Base-by-base conservation (phyloP, 2,888 invertebrate genomes). In the Helicoverpa assulta region DNA sequence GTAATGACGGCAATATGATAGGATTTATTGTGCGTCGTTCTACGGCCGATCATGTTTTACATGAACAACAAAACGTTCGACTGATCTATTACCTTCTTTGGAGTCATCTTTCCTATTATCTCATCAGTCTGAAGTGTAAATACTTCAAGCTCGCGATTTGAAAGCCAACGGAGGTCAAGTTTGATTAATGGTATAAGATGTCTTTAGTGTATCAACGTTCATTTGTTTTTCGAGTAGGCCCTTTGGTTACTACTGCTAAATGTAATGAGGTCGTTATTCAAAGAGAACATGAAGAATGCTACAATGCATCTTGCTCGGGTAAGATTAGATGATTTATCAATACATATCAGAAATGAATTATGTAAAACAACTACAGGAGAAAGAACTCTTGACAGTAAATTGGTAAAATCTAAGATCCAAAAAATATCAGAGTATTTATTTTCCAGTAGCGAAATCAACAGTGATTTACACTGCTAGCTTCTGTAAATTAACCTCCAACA, bases 101-200 rank as follows among this genome's bases (percentile, higher is more conserved):
- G 57, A 54, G 7, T 29, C 53, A 74, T 43, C 76, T 81, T 79
- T 74, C 73, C 66, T 74, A 80, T 82, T 82, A 80, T 77, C 73
- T 67, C 75, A 77, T 78, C 75, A 70, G 29, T 73, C 57, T 68
- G 71, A 75, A 70, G 68, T 70, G 67, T 75, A 80, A 82, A 82
- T 78, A 76, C 64, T 74, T 72, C 67, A 77, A 75, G 64, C 62
- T 62, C 70, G 75, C 75, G 69, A 72, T 82, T 78, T 72, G 76
- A 78, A 83, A 76, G 61, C 51, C 58, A 59, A 69, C 62, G 16
- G 66, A 71, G 84, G 84, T 88, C 85, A 86, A 80, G 75, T 84
- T 87, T 88, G 88, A 89, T 89, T 85, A 86, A 90, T 89, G 86
- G 85, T 83, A 76, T 75, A 61, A 74, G 56, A 80, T 86, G 81